Base-by-base conservation (phyloP, 1,140 invertebrate species). In the Lineus longissimus region DNA sequence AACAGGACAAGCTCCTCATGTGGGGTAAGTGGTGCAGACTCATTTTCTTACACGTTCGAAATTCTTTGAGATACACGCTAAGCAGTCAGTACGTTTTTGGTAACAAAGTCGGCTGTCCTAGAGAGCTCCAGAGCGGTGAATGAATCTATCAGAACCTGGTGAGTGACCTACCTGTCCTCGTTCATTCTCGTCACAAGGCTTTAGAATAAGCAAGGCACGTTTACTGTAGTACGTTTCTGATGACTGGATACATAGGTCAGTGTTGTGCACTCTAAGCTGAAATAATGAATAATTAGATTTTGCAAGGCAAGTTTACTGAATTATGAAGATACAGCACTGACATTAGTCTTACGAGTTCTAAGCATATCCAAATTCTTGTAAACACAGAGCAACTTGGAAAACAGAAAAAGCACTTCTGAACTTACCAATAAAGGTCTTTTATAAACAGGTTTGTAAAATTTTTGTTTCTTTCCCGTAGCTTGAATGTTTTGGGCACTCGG, bases 391-490 rank as follows among this genome's bases (percentile, higher is more conserved):
- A n/a, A n/a, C n/a, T n/a, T n/a, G n/a, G n/a, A 62, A 40, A 17
- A 65, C 60, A 29, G 75, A 68, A 19, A 69, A 64, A 41, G 86
- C 84, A 94, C 73, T 78, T 94, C 91, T 15, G 94, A 94, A 84
- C 97, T 98, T 30, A 98, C 87, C 73, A 36, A 36, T 15, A 36
- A 36, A 36, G 33, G 6, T 36, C 33, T 36, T 36, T 93, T 94
- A 30, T 92, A 87, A 61, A 98, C 84, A 79, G 95, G 98, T 95
- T 95, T 97, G 59, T 88, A 85, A 71, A 98, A 97, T 62, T 91
- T 88, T 78, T 95, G 95, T 75, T 94, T 97, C 7, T 91, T 82
- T 1, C 96, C 82, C 68, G 85, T 84, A 67, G 86, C 85, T 62
- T 51, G 45, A 41, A 56, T n/a, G n/a, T 4, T 7, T n/a, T 51